Evolutionary conservation across 2,113 vertebrate species (phyloP).

Genomic region (Myotis davidii): DNA sequence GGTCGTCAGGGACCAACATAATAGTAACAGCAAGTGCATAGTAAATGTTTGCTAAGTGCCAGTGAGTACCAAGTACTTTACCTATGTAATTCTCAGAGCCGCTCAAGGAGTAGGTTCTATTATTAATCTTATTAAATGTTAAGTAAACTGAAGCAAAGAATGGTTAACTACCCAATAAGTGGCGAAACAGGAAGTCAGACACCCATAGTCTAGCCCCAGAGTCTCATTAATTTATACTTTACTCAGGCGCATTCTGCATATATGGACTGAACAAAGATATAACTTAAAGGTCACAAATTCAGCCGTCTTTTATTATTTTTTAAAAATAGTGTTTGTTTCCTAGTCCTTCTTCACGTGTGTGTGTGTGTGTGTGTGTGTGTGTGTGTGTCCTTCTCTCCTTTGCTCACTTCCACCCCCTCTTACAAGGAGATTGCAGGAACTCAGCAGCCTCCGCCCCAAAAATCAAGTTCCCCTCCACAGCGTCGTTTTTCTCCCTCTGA

Average conservation of each 20-base stretch:
- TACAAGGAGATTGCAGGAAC: neutral
- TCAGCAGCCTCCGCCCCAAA: neutral
- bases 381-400: neutral
- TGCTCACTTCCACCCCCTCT: neutral
- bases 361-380: neutral
- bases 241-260: rapidly evolving
- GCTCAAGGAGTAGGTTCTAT: neutral
- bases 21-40: neutral
- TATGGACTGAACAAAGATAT: neutral
- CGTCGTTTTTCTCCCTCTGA: neutral
- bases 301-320: neutral
- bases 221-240: neutral
- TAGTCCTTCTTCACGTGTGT: neutral
- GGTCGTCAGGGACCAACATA: neutral
- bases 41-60: neutral
- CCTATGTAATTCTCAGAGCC: neutral
- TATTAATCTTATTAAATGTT: neutral
- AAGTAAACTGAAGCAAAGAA: neutral
- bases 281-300: neutral
- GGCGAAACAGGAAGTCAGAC: neutral
- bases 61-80: neutral
- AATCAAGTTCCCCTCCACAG: neutral
- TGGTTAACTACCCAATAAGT: neutral
- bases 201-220: neutral
- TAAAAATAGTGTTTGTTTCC: neutral